Evolutionary conservation across 2,888 invertebrate species (phyloP), one percentile per base, ranked within the genome.

Genomic region (Hyposoter didymator): DNA sequence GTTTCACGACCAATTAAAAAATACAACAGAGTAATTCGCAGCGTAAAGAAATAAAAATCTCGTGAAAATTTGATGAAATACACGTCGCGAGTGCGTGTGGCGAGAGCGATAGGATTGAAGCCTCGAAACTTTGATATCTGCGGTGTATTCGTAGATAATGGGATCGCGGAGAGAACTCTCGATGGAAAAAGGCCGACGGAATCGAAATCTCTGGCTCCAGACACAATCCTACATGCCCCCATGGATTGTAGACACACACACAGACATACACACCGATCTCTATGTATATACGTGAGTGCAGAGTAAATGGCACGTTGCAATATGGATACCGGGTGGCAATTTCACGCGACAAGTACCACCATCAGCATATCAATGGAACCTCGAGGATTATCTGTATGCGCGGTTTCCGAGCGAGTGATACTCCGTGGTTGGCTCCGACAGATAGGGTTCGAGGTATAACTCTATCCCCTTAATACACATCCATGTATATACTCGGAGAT

Each of bases 281-380:
- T 4, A n/a, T n/a, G 52, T 19, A 47, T 45, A 59, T 49, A 49
- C 22, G 10, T 28, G 28, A 8, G 45, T 17, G 7, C n/a, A 43
- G 12, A 19, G 28, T 62, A 45, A 32, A 52, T 80, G 22, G 83
- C 22, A 73, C 75, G 75, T 64, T 73, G 92, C 91, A 92, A 90
- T 91, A 90, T 90, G 89, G 87, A 84, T 91, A 91, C 92, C 92
- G 92, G 92, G 91, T 93, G 93, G 93, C 94, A 94, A 94, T 94
- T 94, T 94, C 94, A 94, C 93, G 94, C 93, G 94, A 94, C 94
- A 94, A 93, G 93, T 94, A 92, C 92, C 90, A 89, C 86, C 92
- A 94, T 94, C 94, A 94, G 93, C 94, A 94, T 94, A 94, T 94
- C 93, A 94, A 94, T 94, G 90, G 93, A 88, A 89, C 89, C 82